Base-by-base conservation (phyloP, 2,797 vertebrate genomes). In the Coregonus ussuriensis region DNA sequence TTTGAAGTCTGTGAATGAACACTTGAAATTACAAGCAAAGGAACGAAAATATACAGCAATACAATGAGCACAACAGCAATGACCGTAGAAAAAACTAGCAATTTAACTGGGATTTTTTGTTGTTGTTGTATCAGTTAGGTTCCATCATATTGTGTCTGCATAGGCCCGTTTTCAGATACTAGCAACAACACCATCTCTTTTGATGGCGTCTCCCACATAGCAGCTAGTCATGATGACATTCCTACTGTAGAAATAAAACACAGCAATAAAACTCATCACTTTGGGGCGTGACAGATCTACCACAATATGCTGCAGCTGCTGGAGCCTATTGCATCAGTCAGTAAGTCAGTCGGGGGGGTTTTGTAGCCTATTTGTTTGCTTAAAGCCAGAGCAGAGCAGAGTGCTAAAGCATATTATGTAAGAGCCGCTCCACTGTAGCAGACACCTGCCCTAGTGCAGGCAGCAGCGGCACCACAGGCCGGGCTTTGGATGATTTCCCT, bases 391-490 rank as follows among this genome's bases (percentile, higher is more conserved):
- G 79, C 31, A 75, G 75, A 79, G 76, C 86, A 87, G 90, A 90
- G 83, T 73, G 87, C 91, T 88, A 91, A 93, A 92, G 88, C 86
- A 53, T 31, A 82, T 95, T 94, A 94, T 83, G 84, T 94, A 94
- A 94, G 91, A 82, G 79, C 83, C 84, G 79, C 87, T 91, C 85
- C 62, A 25, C 84, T 77, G 86, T 85, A 87, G 90, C 89, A 86
- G 88, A 91, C 91, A 93, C 93, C 92, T 90, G 90, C 87, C 78
- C 85, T 82, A 29, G 53, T 75, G 51, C 53, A 47, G 41, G 41
- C 41, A 47, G 41, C 9, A 47, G 41, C 3, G 9, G 41, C 11
- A 11, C 11, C 41, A 13, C 0, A 2, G 9, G 41, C 41, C 3
- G 9, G 41, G 53, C 66, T 68, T 25, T 29, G 47, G 70, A 51